Conservation (phyloP, 2,113 vertebrate species). For the Misgurnus mizolepis region DNA sequence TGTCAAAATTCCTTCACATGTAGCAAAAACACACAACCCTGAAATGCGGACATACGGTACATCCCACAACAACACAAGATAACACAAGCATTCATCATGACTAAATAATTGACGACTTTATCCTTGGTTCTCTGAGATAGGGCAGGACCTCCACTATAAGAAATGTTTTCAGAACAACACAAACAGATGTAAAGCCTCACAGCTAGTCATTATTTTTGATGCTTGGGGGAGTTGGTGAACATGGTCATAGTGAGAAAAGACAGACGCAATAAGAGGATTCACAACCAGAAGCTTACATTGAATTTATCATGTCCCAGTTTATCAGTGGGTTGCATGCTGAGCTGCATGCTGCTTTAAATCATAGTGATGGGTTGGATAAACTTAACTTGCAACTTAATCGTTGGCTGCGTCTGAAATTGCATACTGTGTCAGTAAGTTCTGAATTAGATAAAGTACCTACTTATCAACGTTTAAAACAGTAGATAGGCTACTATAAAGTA, state of each 20-base stretch:
- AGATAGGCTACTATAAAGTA: too few relatives aligned
- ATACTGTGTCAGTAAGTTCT: too few relatives aligned
- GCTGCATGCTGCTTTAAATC: slow-evolving; percentile 20
- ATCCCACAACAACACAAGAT: slow-evolving; percentile 19
- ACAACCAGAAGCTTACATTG: not conserved
- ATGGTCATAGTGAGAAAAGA: slow-evolving; percentile 4
- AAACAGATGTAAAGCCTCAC: slow-evolving; percentile 36
- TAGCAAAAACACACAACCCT: not conserved
- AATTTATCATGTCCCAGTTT: slow-evolving; percentile 15
- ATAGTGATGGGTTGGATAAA: slow-evolving; percentile 6
- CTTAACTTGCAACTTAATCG: too few relatives aligned
- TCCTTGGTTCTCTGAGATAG: not conserved
- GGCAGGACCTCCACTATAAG: not conserved
- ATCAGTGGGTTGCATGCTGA: not conserved
- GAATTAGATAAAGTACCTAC: too few relatives aligned
- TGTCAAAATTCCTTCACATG: not conserved
- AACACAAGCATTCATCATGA: slow-evolving; percentile 28
- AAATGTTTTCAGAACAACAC: not conserved
- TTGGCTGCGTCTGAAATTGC: too few relatives aligned
- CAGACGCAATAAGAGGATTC: slow-evolving; percentile 16
- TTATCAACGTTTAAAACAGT: too few relatives aligned
- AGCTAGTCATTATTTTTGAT: slow-evolving; percentile 1
- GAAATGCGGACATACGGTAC: not conserved
- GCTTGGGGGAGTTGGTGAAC: slow-evolving; percentile 25
- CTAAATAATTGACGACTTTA: not conserved